Base-by-base conservation (phyloP, 2,797 vertebrate genomes). In the Pseudochirops cupreus region DNA sequence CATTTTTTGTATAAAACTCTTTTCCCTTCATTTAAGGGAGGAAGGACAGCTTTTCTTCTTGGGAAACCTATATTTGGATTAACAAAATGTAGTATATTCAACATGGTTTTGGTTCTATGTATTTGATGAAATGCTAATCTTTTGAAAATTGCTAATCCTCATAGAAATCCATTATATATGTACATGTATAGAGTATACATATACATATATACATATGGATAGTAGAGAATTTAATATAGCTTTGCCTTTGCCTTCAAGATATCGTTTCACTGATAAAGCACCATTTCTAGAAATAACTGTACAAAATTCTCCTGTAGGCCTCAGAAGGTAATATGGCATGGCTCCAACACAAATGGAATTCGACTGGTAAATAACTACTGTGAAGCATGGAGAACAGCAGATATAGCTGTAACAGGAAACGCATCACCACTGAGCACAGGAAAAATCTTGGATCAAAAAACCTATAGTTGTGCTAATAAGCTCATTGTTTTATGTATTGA, bases 401-500 rank as follows among this genome's bases (percentile, higher is more conserved):
- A 99, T 93, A 46, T 98, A 97, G 99, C 99, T 0, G 99, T 99
- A 94, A 98, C 96, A 4, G 99, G 99, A 93, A 99, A 99, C 97
- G 99, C 99, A 0, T 99, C 99, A 0, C 99, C 98, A 0, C 99
- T 99, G 98, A 98, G 98, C 96, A 99, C 98, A 0, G 99, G 99
- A 57, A 99, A 98, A 92, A 98, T 99, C 93, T 99, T 99, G 97
- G 99, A 99, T 96, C 99, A 99, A 98, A 99, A 99, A 97, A 98
- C 99, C 0, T 99, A 99, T 4, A 99, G 99, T 99, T 99, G 99
- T 89, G 99, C 99, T 93, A 99, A 99, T 96, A 98, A 98, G 96
- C 99, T 99, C 95, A 99, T 99, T 53, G 98, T 99, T 93, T 99
- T 99, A n/a, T 99, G 99, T 97, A 99, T 99, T 4, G 99, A 99